Evolutionary conservation across 2,888 invertebrate species (phyloP), one percentile per base, ranked within the genome.

Genomic region (Mimas tiliae): DNA sequence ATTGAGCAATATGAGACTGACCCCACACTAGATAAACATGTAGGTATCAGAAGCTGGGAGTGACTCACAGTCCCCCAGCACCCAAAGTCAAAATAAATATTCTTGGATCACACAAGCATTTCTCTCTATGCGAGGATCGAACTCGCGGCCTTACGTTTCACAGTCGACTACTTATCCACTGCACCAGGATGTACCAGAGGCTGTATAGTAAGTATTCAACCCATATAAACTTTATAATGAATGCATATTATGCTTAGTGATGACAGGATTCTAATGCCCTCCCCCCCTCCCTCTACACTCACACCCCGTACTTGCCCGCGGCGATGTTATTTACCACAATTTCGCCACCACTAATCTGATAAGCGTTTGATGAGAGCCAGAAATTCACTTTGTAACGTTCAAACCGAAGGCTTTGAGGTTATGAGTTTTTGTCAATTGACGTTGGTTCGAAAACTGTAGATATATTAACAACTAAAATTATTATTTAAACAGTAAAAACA

Each of bases 261-360:
- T n/a, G 51, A 51, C 64, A 33, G 19, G 51, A 16, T 51, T 64
- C 64, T 51, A 51, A 64, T 51, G 64, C 11, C 50, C 33, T 27
- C 51, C 34, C 48, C 34, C 16, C 6, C n/a, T 21, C 48, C 34
- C 16, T 2, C n/a, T 21, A 6, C 19, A 33, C 38, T n/a, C 16
- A 8, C 16, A 0, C 38, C 33, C 65, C 42, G 21, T 53, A 45
- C 55, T 50, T 42, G 64, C 67, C 67, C 52, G 21, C 52, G 73
- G 71, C 74, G 70, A 72, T 67, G 63, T 68, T 68, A 45, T 67
- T 75, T 76, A 76, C 80, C 81, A 77, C 79, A 80, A 76, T 78
- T 77, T 78, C 72, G 77, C 51, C 62, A 64, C 74, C 77, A 73
- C 76, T 83, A 86, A 86, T 86, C 85, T 82, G 82, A 84, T 86